Evolutionary conservation across 2,797 vertebrate genomes (phyloP).

Genomic region (Okamejei kenojei): DNA sequence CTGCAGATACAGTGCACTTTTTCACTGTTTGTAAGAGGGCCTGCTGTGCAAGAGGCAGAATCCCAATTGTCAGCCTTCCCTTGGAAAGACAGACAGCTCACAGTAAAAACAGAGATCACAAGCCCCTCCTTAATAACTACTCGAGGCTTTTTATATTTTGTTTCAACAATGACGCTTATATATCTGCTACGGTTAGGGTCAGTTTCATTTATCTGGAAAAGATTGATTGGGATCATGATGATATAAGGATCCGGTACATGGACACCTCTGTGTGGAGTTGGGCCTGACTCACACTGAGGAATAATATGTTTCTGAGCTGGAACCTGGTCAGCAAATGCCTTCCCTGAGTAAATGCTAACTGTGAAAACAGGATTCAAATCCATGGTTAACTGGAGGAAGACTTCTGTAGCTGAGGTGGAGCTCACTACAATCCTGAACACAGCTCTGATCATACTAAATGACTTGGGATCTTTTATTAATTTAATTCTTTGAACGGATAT

Average conservation of each 20-base stretch:
- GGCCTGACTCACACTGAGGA: constrained; percentile 33
- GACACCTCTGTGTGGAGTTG: not conserved
- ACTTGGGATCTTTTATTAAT: constrained; percentile 43
- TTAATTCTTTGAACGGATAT: constrained; percentile 41
- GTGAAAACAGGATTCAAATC: constrained; percentile 47
- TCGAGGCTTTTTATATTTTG: constrained; percentile 36
- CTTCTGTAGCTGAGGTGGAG: constrained; percentile 24
- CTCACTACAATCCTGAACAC: constrained; percentile 49
- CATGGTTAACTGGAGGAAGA: constrained; percentile 55
- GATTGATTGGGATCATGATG: constrained; percentile 49
- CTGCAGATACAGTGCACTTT: constrained; percentile 54
- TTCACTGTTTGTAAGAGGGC: constrained; percentile 49
- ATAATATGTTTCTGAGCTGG: constrained; percentile 46
- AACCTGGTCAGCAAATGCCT: constrained; percentile 19
- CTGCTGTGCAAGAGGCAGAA: constrained; percentile 43
- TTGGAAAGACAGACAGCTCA: constrained; percentile 52
- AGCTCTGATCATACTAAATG: constrained; percentile 44
- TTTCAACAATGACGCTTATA: constrained; percentile 46
- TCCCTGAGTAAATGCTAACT: constrained; percentile 48
- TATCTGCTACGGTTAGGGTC: fast-evolving
- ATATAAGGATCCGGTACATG: constrained; percentile 44
- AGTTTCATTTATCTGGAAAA: constrained; percentile 44
- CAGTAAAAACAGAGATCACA: constrained; percentile 48
- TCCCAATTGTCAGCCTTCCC: constrained; percentile 47
- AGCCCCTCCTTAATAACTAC: constrained; percentile 43